Base-by-base conservation (phyloP, 2,888 invertebrate genomes). In the Ferdinandea cuprea region DNA sequence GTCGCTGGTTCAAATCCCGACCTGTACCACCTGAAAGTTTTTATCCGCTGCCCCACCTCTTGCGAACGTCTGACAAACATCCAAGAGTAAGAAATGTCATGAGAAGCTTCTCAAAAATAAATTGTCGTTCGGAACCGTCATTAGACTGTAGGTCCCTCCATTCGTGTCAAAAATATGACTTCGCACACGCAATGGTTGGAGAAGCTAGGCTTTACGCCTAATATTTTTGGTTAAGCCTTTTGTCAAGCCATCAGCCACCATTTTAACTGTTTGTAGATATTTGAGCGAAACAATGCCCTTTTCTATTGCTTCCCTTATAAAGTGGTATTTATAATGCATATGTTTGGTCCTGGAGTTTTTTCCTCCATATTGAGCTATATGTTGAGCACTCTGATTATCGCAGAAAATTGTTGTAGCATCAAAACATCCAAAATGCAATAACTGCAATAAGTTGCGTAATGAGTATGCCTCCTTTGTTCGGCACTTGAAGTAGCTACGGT, bases 401-500 rank as follows among this genome's bases (percentile, higher is more conserved):
- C 42, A 25, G 6, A 50, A 28, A 13, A 48, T 13, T 1, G 48
- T 28, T 13, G 28, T 48, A 8, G 48, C 48, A n/a, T 46, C 25
- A 46, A 7, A 50, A 30, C 19, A 35, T 17, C 7, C 40, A 56
- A 61, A 59, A 3, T 61, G 21, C 1, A 71, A 9, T 40, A 72
- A 71, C 0, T 28, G 17, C 17, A 77, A 19, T 21, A 76, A 52
- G 28, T 65, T 69, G 15, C 71, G 19, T 35, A 76, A 48, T 17
- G 76, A 65, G 6, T 58, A 35, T 8, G 71, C 74, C 54, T 73
- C 85, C 50, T 73, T 77, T 8, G 76, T 61, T 85, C 80, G 8
- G 80, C 72, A 50, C 73, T 80, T 8, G 85, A 85, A 30, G 72
- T n/a, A n/a, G n/a, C n/a, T n/a, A n/a, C n/a, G n/a, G n/a, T n/a